Conservation (phyloP, 2,888 invertebrate species). For the Calliopum simillimum region DNA sequence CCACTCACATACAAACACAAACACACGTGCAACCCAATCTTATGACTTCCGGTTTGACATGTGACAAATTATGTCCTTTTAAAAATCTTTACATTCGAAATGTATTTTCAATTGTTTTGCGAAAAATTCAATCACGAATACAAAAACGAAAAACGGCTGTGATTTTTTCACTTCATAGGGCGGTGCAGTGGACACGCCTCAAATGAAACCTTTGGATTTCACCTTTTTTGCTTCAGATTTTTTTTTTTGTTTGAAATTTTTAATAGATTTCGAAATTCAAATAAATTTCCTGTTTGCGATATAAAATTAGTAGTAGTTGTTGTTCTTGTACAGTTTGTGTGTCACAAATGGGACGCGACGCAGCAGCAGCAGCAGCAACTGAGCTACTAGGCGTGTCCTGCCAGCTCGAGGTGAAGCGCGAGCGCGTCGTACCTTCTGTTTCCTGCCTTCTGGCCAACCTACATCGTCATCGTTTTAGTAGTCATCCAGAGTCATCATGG, state of each 20-base stretch:
- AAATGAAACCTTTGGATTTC: conserved; percentile 46
- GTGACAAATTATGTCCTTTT: conserved; percentile 51
- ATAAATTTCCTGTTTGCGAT: conserved; percentile 15
- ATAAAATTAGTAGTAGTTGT: background rate
- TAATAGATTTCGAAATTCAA: conserved; percentile 35
- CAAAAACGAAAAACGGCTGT: conserved; percentile 25
- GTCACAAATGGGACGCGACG: conserved; percentile 35
- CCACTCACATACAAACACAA: background rate
- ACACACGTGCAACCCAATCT: conserved; percentile 46
- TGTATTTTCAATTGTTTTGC: conserved; percentile 35
- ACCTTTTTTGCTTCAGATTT: conserved; percentile 1
- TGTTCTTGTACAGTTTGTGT: conserved; percentile 26
- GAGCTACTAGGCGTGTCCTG: conserved; percentile 49
- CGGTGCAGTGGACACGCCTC: conserved; percentile 55
- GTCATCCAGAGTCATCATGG: background rate
- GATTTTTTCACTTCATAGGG: conserved; percentile 36
- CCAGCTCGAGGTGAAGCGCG: conserved; percentile 47
- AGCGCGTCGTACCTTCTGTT: conserved; percentile 50
- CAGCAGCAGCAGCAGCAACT: conserved; percentile 35
- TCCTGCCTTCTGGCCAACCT: conserved; percentile 50
- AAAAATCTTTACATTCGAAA: conserved; percentile 25
- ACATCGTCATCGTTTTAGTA: conserved; percentile 2
- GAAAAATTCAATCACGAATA: background rate
- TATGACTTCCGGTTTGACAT: conserved; percentile 59
- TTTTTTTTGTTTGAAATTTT: conserved; percentile 25